A percentile compares a stretch with the other conserved stretches of the same genome.
Evolutionary conservation across 2,797 vertebrate genomes (phyloP).

Genomic region (Xenops minutus): DNA sequence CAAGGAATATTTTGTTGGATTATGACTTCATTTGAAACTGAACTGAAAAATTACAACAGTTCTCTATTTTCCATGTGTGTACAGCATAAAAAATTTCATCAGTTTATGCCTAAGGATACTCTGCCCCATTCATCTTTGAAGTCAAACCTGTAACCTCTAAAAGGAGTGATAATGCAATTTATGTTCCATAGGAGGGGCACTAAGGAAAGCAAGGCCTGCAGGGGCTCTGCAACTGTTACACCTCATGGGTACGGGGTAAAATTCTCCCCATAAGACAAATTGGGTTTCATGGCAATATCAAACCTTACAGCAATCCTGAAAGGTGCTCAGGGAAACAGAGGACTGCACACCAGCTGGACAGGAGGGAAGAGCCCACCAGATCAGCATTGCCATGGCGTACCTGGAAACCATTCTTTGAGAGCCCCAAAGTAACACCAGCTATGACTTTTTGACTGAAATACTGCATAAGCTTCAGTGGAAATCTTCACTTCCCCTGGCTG

Average conservation of each 20-base stretch:
- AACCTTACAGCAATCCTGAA: background rate
- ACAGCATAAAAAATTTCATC: background rate
- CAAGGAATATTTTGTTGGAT: background rate
- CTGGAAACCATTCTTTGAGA: background rate
- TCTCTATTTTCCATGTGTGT: background rate
- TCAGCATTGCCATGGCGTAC: background rate
- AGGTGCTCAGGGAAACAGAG: background rate
- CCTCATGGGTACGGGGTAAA: background rate
- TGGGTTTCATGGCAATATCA: background rate
- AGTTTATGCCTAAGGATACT: background rate
- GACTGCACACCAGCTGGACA: background rate
- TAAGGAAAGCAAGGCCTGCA: background rate
- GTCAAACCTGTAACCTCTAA: background rate
- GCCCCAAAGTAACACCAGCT: background rate
- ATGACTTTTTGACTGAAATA: background rate
- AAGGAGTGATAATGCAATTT: background rate
- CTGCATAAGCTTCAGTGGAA: background rate
- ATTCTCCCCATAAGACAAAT: background rate
- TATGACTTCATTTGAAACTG: background rate
- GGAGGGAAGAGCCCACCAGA: background rate
- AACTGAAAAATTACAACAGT: background rate
- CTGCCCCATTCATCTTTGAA: background rate
- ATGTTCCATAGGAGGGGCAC: background rate
- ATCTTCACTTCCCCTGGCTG: background rate
- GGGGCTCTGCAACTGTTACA: background rate